A percentile compares a stretch with the other conserved stretches of the same genome.
phyloP scores from a whole-genome alignment of 2,113 vertebrate species.

The Leucosticte australis region DNA sequence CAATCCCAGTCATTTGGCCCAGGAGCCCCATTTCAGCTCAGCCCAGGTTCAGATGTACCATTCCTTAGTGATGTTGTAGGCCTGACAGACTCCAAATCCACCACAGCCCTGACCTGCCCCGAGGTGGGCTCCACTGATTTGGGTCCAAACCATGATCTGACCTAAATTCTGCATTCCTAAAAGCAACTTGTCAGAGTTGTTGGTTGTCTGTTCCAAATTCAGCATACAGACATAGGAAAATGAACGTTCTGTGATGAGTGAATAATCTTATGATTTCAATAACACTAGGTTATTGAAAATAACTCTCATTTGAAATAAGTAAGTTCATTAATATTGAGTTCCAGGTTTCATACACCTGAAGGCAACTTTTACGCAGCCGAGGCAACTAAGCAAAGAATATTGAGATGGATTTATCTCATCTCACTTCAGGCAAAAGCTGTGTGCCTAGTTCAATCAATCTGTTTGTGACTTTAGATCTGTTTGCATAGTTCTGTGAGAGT shows the following conservation, averaged over 20 bases:
- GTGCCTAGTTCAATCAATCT: background rate
- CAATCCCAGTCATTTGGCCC: background rate
- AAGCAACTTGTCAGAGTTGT: background rate
- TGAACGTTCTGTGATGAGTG: background rate
- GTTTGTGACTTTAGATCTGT: background rate
- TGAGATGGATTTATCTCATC: background rate
- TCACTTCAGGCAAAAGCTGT: background rate
- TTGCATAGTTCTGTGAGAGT: background rate
- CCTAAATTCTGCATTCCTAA: background rate
- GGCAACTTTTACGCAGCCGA: background rate
- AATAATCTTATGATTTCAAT: background rate
- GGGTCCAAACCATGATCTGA: accelerated
- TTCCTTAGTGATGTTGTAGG: accelerated
- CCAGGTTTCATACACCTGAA: background rate
- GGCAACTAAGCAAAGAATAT: background rate
- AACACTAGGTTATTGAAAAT: background rate
- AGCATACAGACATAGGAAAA: background rate
- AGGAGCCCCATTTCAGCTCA: background rate
- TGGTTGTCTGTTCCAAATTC: background rate
- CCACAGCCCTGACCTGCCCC: background rate
- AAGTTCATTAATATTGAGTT: background rate
- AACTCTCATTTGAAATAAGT: background rate
- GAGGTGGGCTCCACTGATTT: accelerated
- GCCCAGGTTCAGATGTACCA: background rate
- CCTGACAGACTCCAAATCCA: accelerated